Evolutionary conservation across 1,140 invertebrate species (phyloP), one percentile per base, ranked within the genome.

Genomic region (Calliphora vicina): DNA sequence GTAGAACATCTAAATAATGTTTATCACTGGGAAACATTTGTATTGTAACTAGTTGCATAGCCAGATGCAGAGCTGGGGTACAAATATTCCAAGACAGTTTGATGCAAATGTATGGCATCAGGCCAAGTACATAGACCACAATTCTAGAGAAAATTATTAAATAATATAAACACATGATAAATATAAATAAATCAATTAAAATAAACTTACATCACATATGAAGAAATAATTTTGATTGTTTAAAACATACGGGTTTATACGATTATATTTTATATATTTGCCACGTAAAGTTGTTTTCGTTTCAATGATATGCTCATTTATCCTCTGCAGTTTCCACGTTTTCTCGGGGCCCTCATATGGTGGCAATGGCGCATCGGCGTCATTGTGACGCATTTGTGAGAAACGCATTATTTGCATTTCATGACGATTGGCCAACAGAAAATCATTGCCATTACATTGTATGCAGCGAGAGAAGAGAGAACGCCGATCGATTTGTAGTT

Each of bases 61-160:
- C 50, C 61, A 23, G 78, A 25, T 83, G 42, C 82, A 12, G 45
- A 50, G 35, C n/a, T 50, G 3, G 26, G 20, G 42, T 27, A 23
- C 25, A 67, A 67, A 67, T 67, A 67, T 67, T 67, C 61, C 61
- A 67, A 67, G 9, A 67, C 61, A 67, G n/a, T 10, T 23, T 67
- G 61, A 67, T 67, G 61, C 10, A 67, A 25, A 23, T 20, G 20
- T 67, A 67, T 43, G 15, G 74, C 84, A 57, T 94, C 94, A 84
- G 93, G 92, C 94, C 94, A 95, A 85, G 93, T 94, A 42, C 93
- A 88, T 85, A 94, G 93, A 1, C 94, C 94, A 88, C 94, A 95
- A 12, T 86, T 82, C 84, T 85, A 81, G 29, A 25, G 12, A 78
- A 71, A 82, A 76, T 25, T 20, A 23, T n/a, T 78, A 25, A 61